phyloP scores from a whole-genome alignment of 2,888 invertebrate species.

The Drosophila dives region DNA sequence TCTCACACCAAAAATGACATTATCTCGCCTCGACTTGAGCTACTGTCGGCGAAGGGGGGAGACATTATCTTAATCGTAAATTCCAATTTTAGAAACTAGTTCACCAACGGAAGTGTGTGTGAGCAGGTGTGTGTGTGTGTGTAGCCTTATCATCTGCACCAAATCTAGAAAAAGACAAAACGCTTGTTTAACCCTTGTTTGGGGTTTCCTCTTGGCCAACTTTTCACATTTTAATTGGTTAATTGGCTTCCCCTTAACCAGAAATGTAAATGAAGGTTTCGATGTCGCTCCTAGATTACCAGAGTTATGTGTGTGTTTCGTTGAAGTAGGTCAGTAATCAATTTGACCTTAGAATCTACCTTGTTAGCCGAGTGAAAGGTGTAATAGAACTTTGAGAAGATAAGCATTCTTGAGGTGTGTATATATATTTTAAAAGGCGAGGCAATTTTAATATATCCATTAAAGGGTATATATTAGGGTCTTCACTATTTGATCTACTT shows the following conservation, averaged over 20 bases:
- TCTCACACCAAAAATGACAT: constrained; percentile 58
- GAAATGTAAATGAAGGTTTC: constrained; percentile 55
- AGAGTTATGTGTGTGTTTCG: neutral
- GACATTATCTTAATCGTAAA: constrained; percentile 51
- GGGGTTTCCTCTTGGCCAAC: constrained; percentile 34
- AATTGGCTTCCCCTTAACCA: constrained; percentile 67
- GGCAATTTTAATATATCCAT: too few relatives aligned
- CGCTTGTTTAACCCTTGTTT: constrained; percentile 49
- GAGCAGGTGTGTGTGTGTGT: constrained; percentile 51
- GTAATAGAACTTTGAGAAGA: neutral
- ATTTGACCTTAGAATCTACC: neutral
- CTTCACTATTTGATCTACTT: neutral
- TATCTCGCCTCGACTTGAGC: constrained; percentile 41
- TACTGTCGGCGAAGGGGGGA: constrained; percentile 39
- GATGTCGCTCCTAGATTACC: constrained; percentile 13
- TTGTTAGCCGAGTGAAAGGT: neutral
- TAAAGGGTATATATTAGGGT: neutral
- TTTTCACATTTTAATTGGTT: constrained; percentile 74
- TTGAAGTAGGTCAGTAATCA: constrained; percentile 17
- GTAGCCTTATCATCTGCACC: constrained; percentile 42
- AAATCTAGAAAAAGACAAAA: constrained; percentile 53
- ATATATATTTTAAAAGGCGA: neutral
- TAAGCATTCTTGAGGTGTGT: neutral
- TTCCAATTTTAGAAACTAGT: constrained; percentile 54
- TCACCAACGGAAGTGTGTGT: constrained; percentile 30